phyloP scores from a whole-genome alignment of 2,888 invertebrate species.

The Pollenia griseotomentosa region DNA sequence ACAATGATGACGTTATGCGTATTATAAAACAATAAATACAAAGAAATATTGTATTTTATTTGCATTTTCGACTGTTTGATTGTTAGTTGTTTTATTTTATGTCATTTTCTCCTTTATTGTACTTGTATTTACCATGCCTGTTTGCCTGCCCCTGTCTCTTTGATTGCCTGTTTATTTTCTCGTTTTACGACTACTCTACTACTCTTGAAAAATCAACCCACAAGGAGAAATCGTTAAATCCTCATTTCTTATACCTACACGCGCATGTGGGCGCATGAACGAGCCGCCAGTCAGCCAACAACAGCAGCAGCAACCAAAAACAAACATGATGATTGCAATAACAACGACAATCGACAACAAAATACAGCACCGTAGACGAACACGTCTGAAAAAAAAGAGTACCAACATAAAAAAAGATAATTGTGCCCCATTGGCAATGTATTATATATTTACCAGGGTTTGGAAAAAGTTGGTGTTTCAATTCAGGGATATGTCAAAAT shows the following conservation, averaged over 20 bases:
- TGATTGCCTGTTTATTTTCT: slow-evolving; percentile 18
- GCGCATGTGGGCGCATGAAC: slow-evolving; percentile 66
- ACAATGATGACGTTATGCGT: slow-evolving; percentile 53
- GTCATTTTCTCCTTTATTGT: slow-evolving; percentile 8
- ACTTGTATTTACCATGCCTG: neutral
- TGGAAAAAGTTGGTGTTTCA: too few relatives aligned
- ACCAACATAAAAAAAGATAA: neutral
- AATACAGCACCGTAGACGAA: neutral
- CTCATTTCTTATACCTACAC: slow-evolving; percentile 60
- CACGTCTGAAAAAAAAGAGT: neutral
- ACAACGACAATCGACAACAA: slow-evolving; percentile 33
- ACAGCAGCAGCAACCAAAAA: slow-evolving; percentile 29
- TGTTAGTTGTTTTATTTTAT: slow-evolving; percentile 30
- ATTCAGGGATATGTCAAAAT: too few relatives aligned
- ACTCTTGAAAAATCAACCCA: slow-evolving; percentile 51
- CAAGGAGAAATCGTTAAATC: slow-evolving; percentile 58
- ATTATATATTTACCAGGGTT: too few relatives aligned
- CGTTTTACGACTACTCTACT: slow-evolving; percentile 33
- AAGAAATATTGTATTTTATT: slow-evolving; percentile 4
- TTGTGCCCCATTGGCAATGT: neutral
- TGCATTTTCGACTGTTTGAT: slow-evolving; percentile 25
- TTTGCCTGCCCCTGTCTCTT: neutral
- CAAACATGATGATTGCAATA: slow-evolving; percentile 39
- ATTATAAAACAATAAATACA: slow-evolving; percentile 17
- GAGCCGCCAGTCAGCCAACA: slow-evolving; percentile 37